Evolutionary conservation across 2,113 vertebrate species (phyloP), one percentile per base, ranked within the genome.

Genomic region (Calyptomena viridis): DNA sequence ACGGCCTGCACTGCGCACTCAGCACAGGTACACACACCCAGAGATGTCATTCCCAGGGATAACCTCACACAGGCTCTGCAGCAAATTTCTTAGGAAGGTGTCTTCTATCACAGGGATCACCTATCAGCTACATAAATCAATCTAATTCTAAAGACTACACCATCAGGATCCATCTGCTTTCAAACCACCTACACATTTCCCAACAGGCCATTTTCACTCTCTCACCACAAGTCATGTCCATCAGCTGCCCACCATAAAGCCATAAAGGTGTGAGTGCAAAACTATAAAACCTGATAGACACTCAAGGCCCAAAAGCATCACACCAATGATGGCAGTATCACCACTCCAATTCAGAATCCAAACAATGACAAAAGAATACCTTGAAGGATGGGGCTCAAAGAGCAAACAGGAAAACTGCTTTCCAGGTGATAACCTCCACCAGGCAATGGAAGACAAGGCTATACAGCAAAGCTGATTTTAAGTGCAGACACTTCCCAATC

Each of bases 21-120:
- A 1, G 58, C 24, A 24, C 49, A 23, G 0, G 35, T 2, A 46
- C 18, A 44, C 60, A 52, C 19, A 2, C 7, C 4, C 47, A 42
- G 49, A 31, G 42, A 46, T 39, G 30, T 14, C 28, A 39, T 8
- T 39, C 18, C 28, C 23, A 73, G 56, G 20, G 30, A 22, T 35
- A 58, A n/a, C 53, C n/a, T 76, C 39, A 28, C 3, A 59, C 18
- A 53, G 33, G 13, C 18, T 80, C 63, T 13, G 3, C 0, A 64
- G 19, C 2, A 2, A 35, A 39, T 49, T 67, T 50, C 58, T 58
- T 62, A 33, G 1, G 3, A 53, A 83, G 24, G 20, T 6, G 4
- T 28, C 44, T 62, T 28, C 66, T 49, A 27, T 21, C 67, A 31
- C 0, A 46, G 6, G 18, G 20, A 86, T 53, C 31, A 17, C 59